Evolutionary conservation across 1,140 invertebrate genomes (phyloP), one percentile per base, ranked within the genome.

Genomic region (Pseudomyrmex concolor): DNA sequence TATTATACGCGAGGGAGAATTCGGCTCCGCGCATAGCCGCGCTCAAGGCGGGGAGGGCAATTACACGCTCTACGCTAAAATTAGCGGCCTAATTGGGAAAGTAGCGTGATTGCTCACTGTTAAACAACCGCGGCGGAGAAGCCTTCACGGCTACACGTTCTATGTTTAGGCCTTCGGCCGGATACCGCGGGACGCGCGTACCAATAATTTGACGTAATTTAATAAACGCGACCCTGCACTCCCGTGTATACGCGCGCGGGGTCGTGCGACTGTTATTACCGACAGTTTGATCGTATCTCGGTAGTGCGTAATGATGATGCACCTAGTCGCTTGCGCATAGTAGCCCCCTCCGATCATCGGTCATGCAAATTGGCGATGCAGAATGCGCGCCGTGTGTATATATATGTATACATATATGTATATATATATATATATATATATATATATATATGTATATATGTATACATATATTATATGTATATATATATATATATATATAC

Each of bases 171-270:
- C 85, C 45, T 34, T 54, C 60, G 50, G 45, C 82, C 70, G 78
- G 77, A 83, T 86, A 86, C 84, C 86, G 9, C 77, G 71, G 70
- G 34, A 34, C 34, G 60, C 88, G 87, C 82, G 86, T 76, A 89
- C 88, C 90, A 91, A 91, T 91, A 91, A 91, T 91, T 91, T 91
- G 88, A 91, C 90, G 90, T 91, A 91, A 91, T 92, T 92, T 91
- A 91, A 92, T 92, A 92, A 92, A 91, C 89, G 90, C 90, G 86
- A 90, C 85, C 87, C 88, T 84, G 86, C 85, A 50, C 76, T 68
- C 86, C 77, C 88, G 72, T 84, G 88, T 88, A 83, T 88, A 80
- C 83, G 85, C 74, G 86, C 78, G 84, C 85, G 71, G 80, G 87
- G 77, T 86, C 89, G 82, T 83, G 84, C 78, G 90, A 85, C 87